These are phyloP conservation scores for Aegotheles bennettii DNA, from an alignment of 2,113 vertebrate species.

Conservation along the genomic window DNA sequence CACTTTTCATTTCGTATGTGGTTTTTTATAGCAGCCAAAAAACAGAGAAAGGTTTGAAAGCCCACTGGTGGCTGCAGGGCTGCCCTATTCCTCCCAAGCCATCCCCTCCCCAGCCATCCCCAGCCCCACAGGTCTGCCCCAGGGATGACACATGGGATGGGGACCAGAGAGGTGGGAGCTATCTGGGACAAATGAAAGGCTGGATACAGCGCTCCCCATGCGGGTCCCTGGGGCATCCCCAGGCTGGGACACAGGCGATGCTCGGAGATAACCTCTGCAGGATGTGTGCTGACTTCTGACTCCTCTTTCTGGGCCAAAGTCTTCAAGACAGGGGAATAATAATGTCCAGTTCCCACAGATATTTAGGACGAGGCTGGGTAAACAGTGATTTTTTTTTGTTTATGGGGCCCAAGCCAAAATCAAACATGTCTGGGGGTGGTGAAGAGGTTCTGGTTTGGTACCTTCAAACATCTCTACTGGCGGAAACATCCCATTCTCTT, in stretches of 20 bases:
- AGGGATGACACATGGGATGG: background rate
- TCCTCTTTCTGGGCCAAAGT: slow-evolving; percentile 28
- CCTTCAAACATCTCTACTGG: background rate
- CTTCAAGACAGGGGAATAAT: background rate
- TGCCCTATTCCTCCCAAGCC: too few relatives aligned
- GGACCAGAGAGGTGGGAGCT: background rate
- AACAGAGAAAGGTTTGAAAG: background rate
- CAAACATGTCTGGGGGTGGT: background rate
- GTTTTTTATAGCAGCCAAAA: background rate
- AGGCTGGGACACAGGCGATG: background rate
- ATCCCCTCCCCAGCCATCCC: background rate
- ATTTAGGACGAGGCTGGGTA: background rate
- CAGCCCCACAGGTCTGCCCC: rapidly evolving
- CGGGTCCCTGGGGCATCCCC: background rate
- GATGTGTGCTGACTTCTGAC: slow-evolving; percentile 16
- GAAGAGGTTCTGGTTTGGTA: background rate
- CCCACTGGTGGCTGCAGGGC: background rate
- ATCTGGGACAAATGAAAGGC: background rate
- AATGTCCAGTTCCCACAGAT: slow-evolving; percentile 55
- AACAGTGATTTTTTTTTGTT: background rate
- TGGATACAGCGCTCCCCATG: background rate
- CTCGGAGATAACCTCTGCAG: slow-evolving; percentile 43
- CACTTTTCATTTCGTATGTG: background rate
- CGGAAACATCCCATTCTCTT: background rate
- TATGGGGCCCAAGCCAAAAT: background rate